phyloP scores from a whole-genome alignment of 2,113 vertebrate genomes.

The Candoia aspera region DNA sequence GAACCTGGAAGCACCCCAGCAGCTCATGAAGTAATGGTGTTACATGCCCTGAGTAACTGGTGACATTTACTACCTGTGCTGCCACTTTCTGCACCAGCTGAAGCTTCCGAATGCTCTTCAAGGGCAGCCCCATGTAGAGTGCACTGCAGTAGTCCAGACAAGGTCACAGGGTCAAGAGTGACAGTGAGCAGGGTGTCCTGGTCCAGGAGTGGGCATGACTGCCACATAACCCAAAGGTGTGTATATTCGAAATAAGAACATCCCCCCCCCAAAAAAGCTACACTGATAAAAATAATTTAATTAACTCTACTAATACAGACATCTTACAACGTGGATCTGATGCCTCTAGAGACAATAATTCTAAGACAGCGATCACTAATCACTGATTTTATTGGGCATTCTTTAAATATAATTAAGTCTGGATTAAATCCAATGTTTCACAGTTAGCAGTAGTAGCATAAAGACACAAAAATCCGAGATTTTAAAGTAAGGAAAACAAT shows the following conservation, averaged over 20 bases:
- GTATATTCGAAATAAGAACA: background rate
- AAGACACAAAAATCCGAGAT: background rate
- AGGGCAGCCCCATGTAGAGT: background rate
- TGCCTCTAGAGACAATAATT: background rate
- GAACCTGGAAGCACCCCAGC: background rate
- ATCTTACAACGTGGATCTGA: background rate
- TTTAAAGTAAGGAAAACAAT: background rate
- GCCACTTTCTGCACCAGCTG: background rate
- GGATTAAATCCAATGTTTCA: background rate
- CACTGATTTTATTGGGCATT: background rate
- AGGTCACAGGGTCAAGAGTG: background rate
- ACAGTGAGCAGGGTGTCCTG: background rate
- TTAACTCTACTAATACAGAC: background rate
- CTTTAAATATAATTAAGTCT: background rate
- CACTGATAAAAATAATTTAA: background rate
- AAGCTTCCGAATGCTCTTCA: background rate
- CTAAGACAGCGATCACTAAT: background rate
- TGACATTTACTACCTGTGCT: background rate
- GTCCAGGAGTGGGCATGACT: background rate
- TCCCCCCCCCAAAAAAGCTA: rapidly evolving
- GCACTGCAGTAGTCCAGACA: background rate
- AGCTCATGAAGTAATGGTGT: background rate
- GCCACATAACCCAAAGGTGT: background rate
- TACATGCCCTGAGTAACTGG: background rate
- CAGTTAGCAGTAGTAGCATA: background rate